Conservation (phyloP, 2,113 vertebrate genomes). For the Serilophus lunatus region DNA sequence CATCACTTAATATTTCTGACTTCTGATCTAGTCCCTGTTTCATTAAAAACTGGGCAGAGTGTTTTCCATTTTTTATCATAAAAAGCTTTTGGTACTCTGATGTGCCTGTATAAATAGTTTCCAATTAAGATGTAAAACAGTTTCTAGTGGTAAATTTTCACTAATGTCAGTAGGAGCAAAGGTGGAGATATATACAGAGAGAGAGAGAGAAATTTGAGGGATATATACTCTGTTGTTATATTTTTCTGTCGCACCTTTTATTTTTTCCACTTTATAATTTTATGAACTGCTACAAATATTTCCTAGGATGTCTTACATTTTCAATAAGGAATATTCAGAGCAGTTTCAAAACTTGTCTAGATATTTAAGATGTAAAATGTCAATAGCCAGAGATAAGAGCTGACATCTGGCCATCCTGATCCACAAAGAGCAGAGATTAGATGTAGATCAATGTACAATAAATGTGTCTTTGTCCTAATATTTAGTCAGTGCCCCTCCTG, state of each 20-base stretch:
- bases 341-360: conserved; percentile 15
- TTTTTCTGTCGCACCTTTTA: conserved; percentile 1
- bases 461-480: neutral
- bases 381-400: conserved; percentile 59
- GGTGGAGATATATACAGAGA: no score
- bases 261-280: neutral
- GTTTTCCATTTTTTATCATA: neutral
- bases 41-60: neutral
- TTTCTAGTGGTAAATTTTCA: neutral
- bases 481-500: rapidly evolving
- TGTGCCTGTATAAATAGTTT: conserved; percentile 11
- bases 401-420: conserved; percentile 31
- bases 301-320: neutral
- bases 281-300: conserved; percentile 1
- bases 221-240: neutral
- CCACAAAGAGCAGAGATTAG: conserved; percentile 42
- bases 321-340: neutral
- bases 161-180: neutral
- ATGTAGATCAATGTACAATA: conserved; percentile 53
- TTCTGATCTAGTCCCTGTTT: conserved; percentile 8
- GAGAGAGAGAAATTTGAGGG: no score
- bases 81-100: neutral
- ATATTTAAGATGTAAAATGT: conserved; percentile 43
- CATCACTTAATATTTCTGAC: conserved; percentile 15
- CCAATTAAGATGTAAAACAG: neutral